Evolutionary conservation across 2,888 invertebrate species (phyloP), one percentile per base, ranked within the genome.

Genomic region (Asteroscopus sphinx): DNA sequence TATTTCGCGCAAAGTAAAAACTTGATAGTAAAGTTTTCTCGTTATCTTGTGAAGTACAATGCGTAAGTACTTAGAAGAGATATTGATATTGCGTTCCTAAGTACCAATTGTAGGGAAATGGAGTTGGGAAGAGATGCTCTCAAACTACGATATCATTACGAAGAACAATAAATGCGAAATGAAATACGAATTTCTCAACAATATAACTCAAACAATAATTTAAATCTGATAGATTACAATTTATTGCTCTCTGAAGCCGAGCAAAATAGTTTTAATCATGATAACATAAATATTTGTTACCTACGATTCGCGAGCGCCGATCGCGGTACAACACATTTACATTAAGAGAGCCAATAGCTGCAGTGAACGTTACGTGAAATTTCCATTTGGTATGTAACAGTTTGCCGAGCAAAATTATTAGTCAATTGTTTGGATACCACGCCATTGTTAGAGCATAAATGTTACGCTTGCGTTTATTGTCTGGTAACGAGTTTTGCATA

Each of bases 371-470:
- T 78, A 86, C 82, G 81, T 68, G 83, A 85, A 88, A 90, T 89
- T 86, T 83, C 87, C 85, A 89, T 90, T 88, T 83, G 82, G 78
- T 79, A 83, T 82, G 85, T 83, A 80, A 69, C 84, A 82, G 84
- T 89, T 86, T 86, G 84, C 79, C 56, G 68, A 79, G 81, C 73
- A 81, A 83, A 89, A 87, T 86, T 86, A 88, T 89, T 88, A 86
- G 86, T 80, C 85, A 79, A 88, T 87, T 89, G 88, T 89, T 89
- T 81, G 85, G 76, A 83, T 83, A 82, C 77, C 81, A 63, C 60
- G 79, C 79, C 77, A 80, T 87, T 86, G 82, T 85, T 76, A 77
- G 77, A 81, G 80, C 80, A 78, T 81, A 74, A 80, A 79, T 60
- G 79, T 79, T 78, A 78, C 80, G 71, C 79, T 82, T 85, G 82